Conservation (phyloP, 1,140 invertebrate genomes). For the Pentalonia nigronervosa region DNA sequence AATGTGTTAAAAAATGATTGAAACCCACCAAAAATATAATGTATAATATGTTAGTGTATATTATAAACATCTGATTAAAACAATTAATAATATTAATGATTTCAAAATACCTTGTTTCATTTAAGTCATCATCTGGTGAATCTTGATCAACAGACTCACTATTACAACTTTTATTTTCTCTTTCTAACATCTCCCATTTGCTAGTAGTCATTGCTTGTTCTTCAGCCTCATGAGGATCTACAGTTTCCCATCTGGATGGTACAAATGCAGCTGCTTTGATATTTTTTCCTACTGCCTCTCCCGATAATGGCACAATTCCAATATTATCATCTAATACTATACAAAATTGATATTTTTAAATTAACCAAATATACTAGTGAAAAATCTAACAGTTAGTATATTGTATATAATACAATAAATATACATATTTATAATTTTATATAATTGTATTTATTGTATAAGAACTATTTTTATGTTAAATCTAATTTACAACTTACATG, state of each 20-base stretch:
- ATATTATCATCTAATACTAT: slow-evolving; percentile 74
- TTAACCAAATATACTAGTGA: background rate
- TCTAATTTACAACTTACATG: slow-evolving; percentile 67
- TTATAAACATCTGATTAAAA: background rate
- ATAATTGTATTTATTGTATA: background rate
- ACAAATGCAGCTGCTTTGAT: slow-evolving; percentile 74
- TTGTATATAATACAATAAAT: background rate
- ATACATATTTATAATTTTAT: background rate
- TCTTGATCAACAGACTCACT: slow-evolving; percentile 38
- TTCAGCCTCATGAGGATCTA: slow-evolving; percentile 85
- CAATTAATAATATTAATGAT: background rate
- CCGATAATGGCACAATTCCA: slow-evolving; percentile 81
- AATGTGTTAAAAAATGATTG: too few relatives aligned
- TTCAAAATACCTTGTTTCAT: slow-evolving; percentile 49
- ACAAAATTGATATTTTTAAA: background rate
- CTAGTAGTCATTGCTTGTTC: slow-evolving; percentile 88
- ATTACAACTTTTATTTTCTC: slow-evolving; percentile 38
- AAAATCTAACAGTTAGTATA: background rate
- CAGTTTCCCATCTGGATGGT: slow-evolving; percentile 94
- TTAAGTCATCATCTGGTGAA: slow-evolving; percentile 47
- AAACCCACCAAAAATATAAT: background rate
- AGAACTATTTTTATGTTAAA: background rate
- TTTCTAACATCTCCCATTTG: slow-evolving; percentile 81
- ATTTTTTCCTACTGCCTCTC: slow-evolving; percentile 62
- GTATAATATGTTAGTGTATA: background rate